These are phyloP conservation scores for Tinea trinotella DNA, from an alignment of 2,888 invertebrate species.

Conservation along the genomic window DNA sequence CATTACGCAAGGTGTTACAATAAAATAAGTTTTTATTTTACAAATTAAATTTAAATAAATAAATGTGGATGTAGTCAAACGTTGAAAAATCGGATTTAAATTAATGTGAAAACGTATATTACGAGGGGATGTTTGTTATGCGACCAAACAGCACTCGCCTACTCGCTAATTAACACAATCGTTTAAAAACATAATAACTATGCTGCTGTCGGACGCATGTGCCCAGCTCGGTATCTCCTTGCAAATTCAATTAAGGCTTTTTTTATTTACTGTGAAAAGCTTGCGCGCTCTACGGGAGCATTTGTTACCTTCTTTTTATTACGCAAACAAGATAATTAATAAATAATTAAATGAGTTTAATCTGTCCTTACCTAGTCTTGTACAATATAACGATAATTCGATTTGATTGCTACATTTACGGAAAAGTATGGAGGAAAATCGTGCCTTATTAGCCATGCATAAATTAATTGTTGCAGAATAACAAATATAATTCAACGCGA, in stretches of 20 bases:
- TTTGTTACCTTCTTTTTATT: too few species aligned
- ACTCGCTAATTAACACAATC: slow-evolving; percentile 65
- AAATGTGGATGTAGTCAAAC: background rate
- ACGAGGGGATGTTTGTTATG: slow-evolving; percentile 49
- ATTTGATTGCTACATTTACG: background rate
- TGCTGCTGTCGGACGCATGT: slow-evolving; percentile 52
- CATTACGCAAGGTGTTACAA: background rate
- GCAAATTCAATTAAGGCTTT: slow-evolving; percentile 14
- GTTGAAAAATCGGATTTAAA: slow-evolving; percentile 30
- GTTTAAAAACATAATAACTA: slow-evolving; percentile 64
- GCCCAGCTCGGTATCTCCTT: slow-evolving; percentile 26
- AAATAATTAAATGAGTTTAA: too few species aligned
- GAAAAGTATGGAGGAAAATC: background rate
- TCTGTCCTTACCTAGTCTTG: background rate
- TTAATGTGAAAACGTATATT: slow-evolving; percentile 49
- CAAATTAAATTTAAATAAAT: slow-evolving; percentile 13
- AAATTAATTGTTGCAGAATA: background rate
- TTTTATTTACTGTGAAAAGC: background rate
- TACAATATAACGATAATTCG: too few species aligned
- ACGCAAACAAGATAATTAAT: too few species aligned
- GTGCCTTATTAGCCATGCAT: background rate
- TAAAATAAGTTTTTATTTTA: background rate
- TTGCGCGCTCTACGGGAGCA: too few species aligned
- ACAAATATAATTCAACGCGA: background rate
- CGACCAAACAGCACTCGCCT: slow-evolving; percentile 39